phyloP scores from a whole-genome alignment of 2,113 vertebrate genomes.

The Zeus faber region DNA sequence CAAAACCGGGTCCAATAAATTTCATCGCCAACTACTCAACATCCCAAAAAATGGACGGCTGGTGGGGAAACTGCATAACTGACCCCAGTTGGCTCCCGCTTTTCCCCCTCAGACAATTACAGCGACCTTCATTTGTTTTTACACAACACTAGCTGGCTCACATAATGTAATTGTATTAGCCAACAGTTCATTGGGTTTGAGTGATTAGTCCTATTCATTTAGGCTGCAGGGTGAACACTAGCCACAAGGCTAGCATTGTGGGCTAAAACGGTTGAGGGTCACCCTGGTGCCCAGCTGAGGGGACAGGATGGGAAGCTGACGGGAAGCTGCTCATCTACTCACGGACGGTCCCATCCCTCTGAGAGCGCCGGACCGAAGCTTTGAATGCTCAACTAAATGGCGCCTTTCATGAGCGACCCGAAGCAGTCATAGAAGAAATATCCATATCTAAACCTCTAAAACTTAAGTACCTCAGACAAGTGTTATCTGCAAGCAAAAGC shows the following conservation, averaged over 20 bases:
- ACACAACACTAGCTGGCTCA: constrained; percentile 11
- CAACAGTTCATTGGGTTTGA: constrained; percentile 31
- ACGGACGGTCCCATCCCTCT: no score
- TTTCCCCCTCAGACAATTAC: constrained; percentile 26
- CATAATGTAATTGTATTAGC: constrained; percentile 42
- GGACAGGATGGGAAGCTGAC: background rate
- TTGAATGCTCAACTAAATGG: no score
- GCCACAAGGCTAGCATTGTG: constrained; percentile 43
- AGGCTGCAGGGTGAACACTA: constrained; percentile 40
- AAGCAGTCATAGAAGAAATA: no score
- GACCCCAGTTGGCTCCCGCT: constrained; percentile 4
- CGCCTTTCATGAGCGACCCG: no score
- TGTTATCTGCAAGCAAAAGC: no score
- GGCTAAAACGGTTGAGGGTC: constrained; percentile 14
- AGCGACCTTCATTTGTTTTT: constrained; percentile 42
- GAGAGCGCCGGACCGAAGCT: no score
- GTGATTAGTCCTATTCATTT: constrained; percentile 34
- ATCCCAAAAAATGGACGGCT: background rate
- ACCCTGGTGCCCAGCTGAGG: constrained; percentile 19
- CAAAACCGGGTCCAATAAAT: no score
- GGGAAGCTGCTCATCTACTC: background rate
- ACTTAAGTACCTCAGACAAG: no score
- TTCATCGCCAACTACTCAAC: no score
- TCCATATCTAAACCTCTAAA: no score
- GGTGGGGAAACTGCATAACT: constrained; percentile 24